phyloP scores from a whole-genome alignment of 2,888 invertebrate species.

The Tridacna crocea region DNA sequence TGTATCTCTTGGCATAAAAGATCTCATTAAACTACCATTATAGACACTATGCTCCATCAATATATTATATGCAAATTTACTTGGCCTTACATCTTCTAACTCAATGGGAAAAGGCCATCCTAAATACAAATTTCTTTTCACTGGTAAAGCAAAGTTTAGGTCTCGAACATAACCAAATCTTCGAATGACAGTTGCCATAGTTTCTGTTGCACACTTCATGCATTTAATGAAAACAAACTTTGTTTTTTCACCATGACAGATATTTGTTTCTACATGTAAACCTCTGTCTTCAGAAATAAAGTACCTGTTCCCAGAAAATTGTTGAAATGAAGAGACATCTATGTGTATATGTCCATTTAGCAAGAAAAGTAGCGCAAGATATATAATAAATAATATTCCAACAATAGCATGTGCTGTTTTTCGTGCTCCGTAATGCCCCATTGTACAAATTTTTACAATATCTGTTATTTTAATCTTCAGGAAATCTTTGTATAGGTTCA shows the following conservation, averaged over 20 bases:
- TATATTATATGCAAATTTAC: constrained; percentile 75
- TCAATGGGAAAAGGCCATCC: constrained; percentile 82
- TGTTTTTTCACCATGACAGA: constrained; percentile 51
- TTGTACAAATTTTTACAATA: too few relatives aligned
- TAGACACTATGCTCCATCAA: constrained; percentile 81
- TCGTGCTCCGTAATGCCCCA: background rate
- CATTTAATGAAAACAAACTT: constrained; percentile 82
- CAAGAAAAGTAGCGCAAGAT: background rate
- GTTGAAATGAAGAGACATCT: background rate
- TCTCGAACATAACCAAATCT: constrained; percentile 78
- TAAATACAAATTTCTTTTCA: constrained; percentile 75
- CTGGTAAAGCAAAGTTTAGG: constrained; percentile 79
- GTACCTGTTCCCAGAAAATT: background rate
- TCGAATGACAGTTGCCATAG: constrained; percentile 77
- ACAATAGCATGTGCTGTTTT: background rate
- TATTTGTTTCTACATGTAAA: background rate
- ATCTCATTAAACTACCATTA: constrained; percentile 69
- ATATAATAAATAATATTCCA: background rate
- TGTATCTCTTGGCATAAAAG: constrained; percentile 77
- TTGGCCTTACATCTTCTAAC: constrained; percentile 72
- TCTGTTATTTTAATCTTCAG: too few relatives aligned
- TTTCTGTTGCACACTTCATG: constrained; percentile 83
- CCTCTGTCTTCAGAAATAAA: background rate
- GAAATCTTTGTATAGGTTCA: too few relatives aligned
- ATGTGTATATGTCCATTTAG: constrained; percentile 8